Evolutionary conservation across 2,797 vertebrate species (phyloP), one percentile per base, ranked within the genome.

Genomic region (Lerista edwardsae): DNA sequence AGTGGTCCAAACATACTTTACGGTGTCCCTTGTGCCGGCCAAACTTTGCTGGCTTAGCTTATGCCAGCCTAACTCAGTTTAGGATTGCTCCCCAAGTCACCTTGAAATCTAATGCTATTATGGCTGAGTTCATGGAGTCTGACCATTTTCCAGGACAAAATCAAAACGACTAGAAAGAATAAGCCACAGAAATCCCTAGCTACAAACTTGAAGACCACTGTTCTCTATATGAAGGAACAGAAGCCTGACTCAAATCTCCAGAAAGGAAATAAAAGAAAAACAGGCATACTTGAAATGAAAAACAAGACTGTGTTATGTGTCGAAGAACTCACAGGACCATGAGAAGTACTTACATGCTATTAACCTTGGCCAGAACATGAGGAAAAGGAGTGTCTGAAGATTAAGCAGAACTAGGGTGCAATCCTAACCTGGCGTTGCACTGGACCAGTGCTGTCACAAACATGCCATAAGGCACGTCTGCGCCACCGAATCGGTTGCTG

Each of bases 141-240:
- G 65, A 85, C 41, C 88, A 79, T 75, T 87, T 51, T 39, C 69
- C 67, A 47, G 11, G 65, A 17, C 55, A 85, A 47, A 36, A 75
- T 55, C 14, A 81, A 64, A n/a, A 84, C 9, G 41, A 61, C 31
- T 31, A 64, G 69, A 67, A 90, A 29, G 36, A 80, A 83, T 44
- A 5, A 36, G 85, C 4, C n/a, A n/a, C n/a, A n/a, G n/a, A 19
- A 79, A 55, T 19, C 68, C 68, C 36, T 41, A 41, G n/a, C 29
- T 59, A 34, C 12, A 5, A 36, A 82, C 78, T 73, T 87, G 75
- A 83, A 72, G 72, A 27, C 69, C 65, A 47, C 34, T 41, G 41
- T 11, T 29, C 0, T 19, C 57, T 41, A 19, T 25, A n/a, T 27
- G 51, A 78, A 82, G n/a, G 86, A 73, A 74, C 72, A 89, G 71